Conservation (phyloP, 2,888 invertebrate genomes). For the Azorinus chamasolen region DNA sequence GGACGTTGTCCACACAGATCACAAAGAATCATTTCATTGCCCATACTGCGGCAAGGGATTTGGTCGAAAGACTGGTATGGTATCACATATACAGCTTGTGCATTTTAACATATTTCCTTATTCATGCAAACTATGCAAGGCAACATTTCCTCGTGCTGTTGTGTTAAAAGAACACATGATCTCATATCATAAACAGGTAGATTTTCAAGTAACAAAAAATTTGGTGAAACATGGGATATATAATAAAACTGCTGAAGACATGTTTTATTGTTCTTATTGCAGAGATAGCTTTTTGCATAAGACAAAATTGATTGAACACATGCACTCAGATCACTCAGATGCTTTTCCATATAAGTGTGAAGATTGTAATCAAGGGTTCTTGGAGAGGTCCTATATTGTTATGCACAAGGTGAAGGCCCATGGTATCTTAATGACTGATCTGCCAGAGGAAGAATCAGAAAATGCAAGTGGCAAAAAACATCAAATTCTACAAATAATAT, state of each 20-base stretch:
- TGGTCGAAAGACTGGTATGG: constrained; percentile 68
- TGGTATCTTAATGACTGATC: constrained; percentile 10
- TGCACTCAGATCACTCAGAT: constrained; percentile 71
- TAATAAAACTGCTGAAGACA: constrained; percentile 65
- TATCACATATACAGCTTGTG: constrained; percentile 71
- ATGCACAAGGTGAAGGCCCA: constrained; percentile 73
- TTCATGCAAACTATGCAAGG: constrained; percentile 65
- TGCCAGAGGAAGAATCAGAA: constrained; percentile 23
- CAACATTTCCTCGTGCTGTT: constrained; percentile 62
- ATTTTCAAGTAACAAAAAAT: constrained; percentile 44
- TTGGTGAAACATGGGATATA: constrained; percentile 67
- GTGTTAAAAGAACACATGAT: constrained; percentile 75
- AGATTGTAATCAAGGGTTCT: constrained; percentile 75
- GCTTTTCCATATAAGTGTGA: constrained; percentile 74
- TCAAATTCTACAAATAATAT: constrained; percentile 49
- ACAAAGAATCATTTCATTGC: constrained; percentile 74
- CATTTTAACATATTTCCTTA: constrained; percentile 76
- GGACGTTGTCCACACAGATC: constrained; percentile 68
- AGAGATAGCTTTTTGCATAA: constrained; percentile 73
- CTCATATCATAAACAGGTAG: constrained; percentile 63
- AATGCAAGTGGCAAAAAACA: constrained; percentile 16
- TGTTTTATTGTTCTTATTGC: constrained; percentile 75
- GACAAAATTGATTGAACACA: constrained; percentile 75
- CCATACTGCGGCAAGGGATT: constrained; percentile 80
- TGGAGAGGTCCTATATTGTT: constrained; percentile 67